Evolutionary conservation across 2,888 invertebrate genomes (phyloP), one percentile per base, ranked within the genome.

Genomic region (Scaptomyza cyrtandrae): DNA sequence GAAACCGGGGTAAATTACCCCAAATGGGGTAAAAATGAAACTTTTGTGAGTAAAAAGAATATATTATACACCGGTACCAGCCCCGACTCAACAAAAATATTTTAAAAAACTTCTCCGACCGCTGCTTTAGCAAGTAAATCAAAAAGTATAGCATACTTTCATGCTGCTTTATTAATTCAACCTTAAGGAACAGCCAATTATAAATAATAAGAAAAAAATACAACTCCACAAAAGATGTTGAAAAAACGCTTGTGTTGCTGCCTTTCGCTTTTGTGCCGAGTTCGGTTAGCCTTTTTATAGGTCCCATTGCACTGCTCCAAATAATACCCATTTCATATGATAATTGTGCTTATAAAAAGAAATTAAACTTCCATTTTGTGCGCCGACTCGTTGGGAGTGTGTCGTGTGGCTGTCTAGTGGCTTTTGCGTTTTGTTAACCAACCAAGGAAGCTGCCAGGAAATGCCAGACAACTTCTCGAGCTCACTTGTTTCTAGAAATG

Each of bases 291-390:
- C 19, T 6, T 37, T 45, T 31, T 56, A 56, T 33, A n/a, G 6
- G n/a, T 55, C 54, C 60, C 67, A 43, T 7, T 31, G 41, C 59
- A 46, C 7, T n/a, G 45, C 52, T 56, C 64, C 39, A 57, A 60
- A 60, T 52, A 60, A 60, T 50, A 39, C 50, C 50, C 66, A 65
- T 61, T 69, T 66, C 54, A 58, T 31, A 54, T 62, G 65, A 74
- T 88, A 82, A 82, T 82, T 71, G 67, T 53, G 67, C 80, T 57
- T 80, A 90, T 90, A 86, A 90, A 91, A 91, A 90, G 86, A 90
- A 90, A 90, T 91, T 90, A 90, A 90, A 90, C 89, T 90, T 81
- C 83, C 83, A 90, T 90, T 90, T 83, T 49, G 16, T 57, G 58
- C 16, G 48, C 46, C 78, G 46, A 50, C 65, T 67, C 55, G 45